phyloP scores from a whole-genome alignment of 2,888 invertebrate species.

The Crossocerus cetratus region DNA sequence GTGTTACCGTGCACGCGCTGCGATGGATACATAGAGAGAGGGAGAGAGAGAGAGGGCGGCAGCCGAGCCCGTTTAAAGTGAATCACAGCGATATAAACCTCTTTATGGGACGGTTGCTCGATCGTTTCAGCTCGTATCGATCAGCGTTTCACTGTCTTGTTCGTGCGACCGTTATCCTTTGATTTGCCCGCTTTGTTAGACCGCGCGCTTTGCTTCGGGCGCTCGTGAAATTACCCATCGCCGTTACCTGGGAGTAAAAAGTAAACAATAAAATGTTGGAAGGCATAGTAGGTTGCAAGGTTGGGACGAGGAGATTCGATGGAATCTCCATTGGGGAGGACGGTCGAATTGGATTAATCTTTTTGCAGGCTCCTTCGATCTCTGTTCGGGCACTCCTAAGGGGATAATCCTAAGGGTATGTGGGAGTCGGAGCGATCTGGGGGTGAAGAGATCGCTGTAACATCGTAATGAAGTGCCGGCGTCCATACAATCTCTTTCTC shows the following conservation, averaged over 20 bases:
- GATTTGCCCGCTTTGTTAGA: conserved; percentile 1
- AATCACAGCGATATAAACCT: conserved; percentile 40
- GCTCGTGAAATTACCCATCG: no score
- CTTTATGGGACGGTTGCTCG: conserved; percentile 31
- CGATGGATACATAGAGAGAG: conserved; percentile 1
- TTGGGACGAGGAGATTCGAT: background rate
- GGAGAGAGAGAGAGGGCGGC: conserved; percentile 16
- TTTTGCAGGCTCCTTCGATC: no score
- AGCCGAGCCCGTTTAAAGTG: conserved; percentile 35
- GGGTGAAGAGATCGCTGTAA: no score
- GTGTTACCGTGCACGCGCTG: background rate
- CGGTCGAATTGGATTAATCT: no score
- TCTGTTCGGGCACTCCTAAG: no score
- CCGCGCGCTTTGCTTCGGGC: background rate
- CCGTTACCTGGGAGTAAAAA: no score
- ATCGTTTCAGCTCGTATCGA: conserved; percentile 24
- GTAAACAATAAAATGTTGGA: no score
- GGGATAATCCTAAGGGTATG: no score
- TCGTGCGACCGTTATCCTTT: background rate
- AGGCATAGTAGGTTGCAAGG: no score
- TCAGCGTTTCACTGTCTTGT: background rate
- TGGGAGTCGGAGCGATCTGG: no score
- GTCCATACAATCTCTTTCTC: background rate
- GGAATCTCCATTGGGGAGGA: background rate
- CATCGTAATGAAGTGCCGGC: no score